Percentiles rank a stretch among this genome's conserved stretches.
Conservation (phyloP, 2,888 invertebrate genomes). For the Polymixis lichenea region DNA sequence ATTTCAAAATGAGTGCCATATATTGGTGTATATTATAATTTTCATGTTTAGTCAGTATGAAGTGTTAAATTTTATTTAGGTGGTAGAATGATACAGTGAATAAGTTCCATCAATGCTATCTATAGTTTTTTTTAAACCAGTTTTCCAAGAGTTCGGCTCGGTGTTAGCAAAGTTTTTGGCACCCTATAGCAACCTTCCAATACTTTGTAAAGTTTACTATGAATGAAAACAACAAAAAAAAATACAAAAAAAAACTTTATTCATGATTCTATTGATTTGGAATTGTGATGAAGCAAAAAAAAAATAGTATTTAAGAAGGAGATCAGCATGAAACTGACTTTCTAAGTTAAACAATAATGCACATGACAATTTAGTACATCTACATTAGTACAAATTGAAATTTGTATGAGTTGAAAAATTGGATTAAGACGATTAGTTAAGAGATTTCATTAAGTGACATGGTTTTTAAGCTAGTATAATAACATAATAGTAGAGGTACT, state of each 20-base stretch:
- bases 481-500: slow-evolving; percentile 62
- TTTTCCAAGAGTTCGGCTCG: slow-evolving; percentile 14
- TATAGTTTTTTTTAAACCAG: slow-evolving; percentile 30
- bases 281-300: slow-evolving; percentile 48
- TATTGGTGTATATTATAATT: slow-evolving; percentile 63
- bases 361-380: slow-evolving; percentile 73
- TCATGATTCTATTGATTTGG: slow-evolving; percentile 27
- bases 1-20: slow-evolving; percentile 65
- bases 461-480: slow-evolving; percentile 64
- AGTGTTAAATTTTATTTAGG: slow-evolving; percentile 56
- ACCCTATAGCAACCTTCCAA: neutral
- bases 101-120: slow-evolving; percentile 41
- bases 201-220: slow-evolving; percentile 1
- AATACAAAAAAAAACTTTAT: slow-evolving; percentile 5
- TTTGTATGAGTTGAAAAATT: slow-evolving; percentile 60
- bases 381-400: slow-evolving; percentile 78
- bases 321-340: slow-evolving; percentile 27
- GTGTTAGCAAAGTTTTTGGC: slow-evolving; percentile 17
- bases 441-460: slow-evolving; percentile 59
- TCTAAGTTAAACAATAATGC: slow-evolving; percentile 49
- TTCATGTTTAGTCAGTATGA: slow-evolving; percentile 60
- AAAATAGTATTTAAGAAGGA: slow-evolving; percentile 21
- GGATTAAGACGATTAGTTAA: slow-evolving; percentile 61
- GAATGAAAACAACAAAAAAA: slow-evolving; percentile 6
- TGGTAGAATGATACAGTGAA: slow-evolving; percentile 47